Base-by-base conservation (phyloP, 2,797 vertebrate species). In the Poecilia velifera region DNA sequence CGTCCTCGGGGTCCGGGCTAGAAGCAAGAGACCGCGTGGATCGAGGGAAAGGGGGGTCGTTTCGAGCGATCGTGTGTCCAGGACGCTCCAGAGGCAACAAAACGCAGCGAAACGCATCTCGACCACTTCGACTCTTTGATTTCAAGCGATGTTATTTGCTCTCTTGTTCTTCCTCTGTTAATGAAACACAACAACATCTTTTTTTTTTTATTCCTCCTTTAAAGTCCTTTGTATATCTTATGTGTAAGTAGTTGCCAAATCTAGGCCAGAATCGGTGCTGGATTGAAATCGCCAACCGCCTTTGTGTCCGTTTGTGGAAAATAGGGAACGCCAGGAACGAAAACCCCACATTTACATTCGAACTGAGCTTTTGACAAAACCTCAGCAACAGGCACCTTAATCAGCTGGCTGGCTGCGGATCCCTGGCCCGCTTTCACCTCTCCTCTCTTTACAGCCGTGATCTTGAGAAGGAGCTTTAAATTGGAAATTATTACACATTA, bases 401-500 rank as follows among this genome's bases (percentile, higher is more conserved):
- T 97, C 97, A 97, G 97, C 94, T 51, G 76, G 80, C 76, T 74
- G 88, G 76, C 89, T 81, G 95, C 94, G 84, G 94, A 95, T 95
- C 96, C 82, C 84, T 12, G 36, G 77, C 84, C 88, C 81, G 88
- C 88, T 89, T 86, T 85, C 89, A 93, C 86, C 91, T 93, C 87
- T 87, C 87, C 97, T 97, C 97, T 96, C 97, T 97, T 97, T 97
- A 97, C 97, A 97, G 97, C 96, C 93, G 91, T 97, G 97, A 98
- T 99, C 98, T 97, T 96, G 97, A 98, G 97, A 98, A 98, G 96
- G 97, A 97, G 98, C 97, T 98, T 98, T 97, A 98, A 99, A 99
- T 99, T 98, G 98, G 98, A 98, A 98, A 99, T 99, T 99, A 99
- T 99, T 99, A 98, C 98, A 98, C 98, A 98, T 99, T 99, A 99